Base-by-base conservation (phyloP, 2,888 invertebrate species). In the Creontiades dilutus region DNA sequence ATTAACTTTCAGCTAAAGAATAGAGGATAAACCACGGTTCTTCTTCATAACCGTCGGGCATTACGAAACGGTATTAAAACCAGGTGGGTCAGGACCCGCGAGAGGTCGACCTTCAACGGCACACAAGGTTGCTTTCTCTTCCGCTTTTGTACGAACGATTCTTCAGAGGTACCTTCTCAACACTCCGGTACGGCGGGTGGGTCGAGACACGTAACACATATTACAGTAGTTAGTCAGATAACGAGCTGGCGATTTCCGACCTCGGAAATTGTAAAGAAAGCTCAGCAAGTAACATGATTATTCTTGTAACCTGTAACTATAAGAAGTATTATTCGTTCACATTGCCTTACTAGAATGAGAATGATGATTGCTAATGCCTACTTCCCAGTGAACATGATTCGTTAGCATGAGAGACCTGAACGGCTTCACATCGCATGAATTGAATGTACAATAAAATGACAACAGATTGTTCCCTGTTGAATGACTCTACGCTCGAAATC, bases 121-220 rank as follows among this genome's bases (percentile, higher is more conserved):
- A 78, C 23, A 11, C 80, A 82, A 82, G 82, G 82, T 82, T 82
- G 82, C 82, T 82, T 82, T 82, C 82, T 82, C 82, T 82, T 82
- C 82, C 82, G 82, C 52, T 52, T 82, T 46, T 46, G 46, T 47
- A 78, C 12, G 7, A 4, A 78, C 78, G 78, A 78, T 78, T 78
- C 37, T 28, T 16, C 37, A 19, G 19, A 78, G 37, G 78, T 78
- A 47, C 68, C 61, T 48, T 23, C n/a, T 23, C 68, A 14, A 2
- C 1, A 68, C 68, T 11, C 61, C 19, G 68, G 68, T 23, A 68
- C 68, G 68, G 27, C 13, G 68, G 19, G 68, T 23, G 68, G 78
- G 19, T 78, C 37, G 47, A 28, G 46, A 9, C 28, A 78, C 46
- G 46, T 46, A 37, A 37, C 78, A 78, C 46, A 78, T 37, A 37